Evolutionary conservation across 1,140 invertebrate genomes (phyloP), one percentile per base, ranked within the genome.

Genomic region (Probaryconus sp.): DNA sequence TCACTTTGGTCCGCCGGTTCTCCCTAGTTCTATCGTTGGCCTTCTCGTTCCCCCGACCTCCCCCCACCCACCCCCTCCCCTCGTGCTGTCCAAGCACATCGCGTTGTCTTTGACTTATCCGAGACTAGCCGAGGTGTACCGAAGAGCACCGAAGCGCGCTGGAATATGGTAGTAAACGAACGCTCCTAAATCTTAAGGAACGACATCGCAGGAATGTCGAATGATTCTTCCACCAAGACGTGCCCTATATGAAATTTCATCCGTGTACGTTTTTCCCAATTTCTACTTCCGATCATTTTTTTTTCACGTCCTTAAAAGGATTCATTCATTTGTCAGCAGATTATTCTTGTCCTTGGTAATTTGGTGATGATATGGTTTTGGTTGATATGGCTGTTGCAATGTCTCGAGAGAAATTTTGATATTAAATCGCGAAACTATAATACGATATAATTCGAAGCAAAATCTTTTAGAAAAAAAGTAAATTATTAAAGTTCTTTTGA

Each of bases 131-230:
- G 58, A 71, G 28, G 0, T 6, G 6, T 2, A 11, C 56, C 67
- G 67, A 70, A 14, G 0, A 17, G 0, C 11, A 16, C 63, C 51
- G 63, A 56, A 63, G 48, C 17, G 24, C n/a, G 20, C 35, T 65
- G 16, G 45, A 35, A 33, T 43, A 45, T 60, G 37, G 50, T 65
- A 68, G 58, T 43, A 45, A 56, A 21, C 43, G 63, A 72, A 58
- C 50, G 64, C 35, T 77, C 58, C 70, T 77, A 77, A 77, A 77
- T 77, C 69, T 72, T 64, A 64, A 71, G 64, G 58, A 68, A 51
- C 55, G 58, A 64, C 74, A 70, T 71, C 50, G 53, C 43, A 65
- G 58, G 68, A 77, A 77, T 77, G 58, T 72, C 56, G 58, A 64
- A 77, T 69, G 69, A 37, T 51, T 58, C 56, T 67, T 58, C 48